Base-by-base conservation (phyloP, 1,140 invertebrate species). In the Bradysia coprophila region DNA sequence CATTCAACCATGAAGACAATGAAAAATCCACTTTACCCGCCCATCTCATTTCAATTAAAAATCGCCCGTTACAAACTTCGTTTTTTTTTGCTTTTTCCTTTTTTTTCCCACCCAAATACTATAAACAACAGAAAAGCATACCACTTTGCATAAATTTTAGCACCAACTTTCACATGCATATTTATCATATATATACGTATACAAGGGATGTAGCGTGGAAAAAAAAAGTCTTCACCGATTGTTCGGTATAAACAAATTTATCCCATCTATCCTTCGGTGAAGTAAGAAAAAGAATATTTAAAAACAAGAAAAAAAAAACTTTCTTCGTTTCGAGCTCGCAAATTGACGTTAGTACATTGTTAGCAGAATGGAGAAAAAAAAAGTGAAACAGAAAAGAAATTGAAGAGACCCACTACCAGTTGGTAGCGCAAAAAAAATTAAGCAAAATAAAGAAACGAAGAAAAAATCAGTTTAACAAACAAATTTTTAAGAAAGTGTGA, bases 401-500 rank as follows among this genome's bases (percentile, higher is more conserved):
- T n/a, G n/a, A n/a, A n/a, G n/a, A n/a, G n/a, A n/a, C n/a, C n/a
- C n/a, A n/a, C n/a, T n/a, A n/a, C n/a, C n/a, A n/a, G n/a, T n/a
- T n/a, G n/a, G n/a, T n/a, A n/a, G n/a, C n/a, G n/a, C n/a, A n/a
- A n/a, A n/a, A n/a, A n/a, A n/a, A n/a, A n/a, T n/a, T n/a, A n/a
- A n/a, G n/a, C n/a, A n/a, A n/a, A n/a, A n/a, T n/a, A n/a, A n/a
- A n/a, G n/a, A n/a, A n/a, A n/a, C 24, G 6, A 28, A 13, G 13
- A 28, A 6, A 28, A 28, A 28, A 28, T 28, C 24, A 28, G 24
- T 28, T 28, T 28, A 28, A 28, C 24, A 28, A 28, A 28, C 24
- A 28, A 28, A 28, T 28, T 28, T 28, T 28, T 28, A 28, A 28
- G 24, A 28, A 36, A 36, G 33, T 36, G 33, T 36, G 33, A 36